Evolutionary conservation across 2,888 invertebrate species (phyloP).

Genomic region (Ganaspis brasiliensis): DNA sequence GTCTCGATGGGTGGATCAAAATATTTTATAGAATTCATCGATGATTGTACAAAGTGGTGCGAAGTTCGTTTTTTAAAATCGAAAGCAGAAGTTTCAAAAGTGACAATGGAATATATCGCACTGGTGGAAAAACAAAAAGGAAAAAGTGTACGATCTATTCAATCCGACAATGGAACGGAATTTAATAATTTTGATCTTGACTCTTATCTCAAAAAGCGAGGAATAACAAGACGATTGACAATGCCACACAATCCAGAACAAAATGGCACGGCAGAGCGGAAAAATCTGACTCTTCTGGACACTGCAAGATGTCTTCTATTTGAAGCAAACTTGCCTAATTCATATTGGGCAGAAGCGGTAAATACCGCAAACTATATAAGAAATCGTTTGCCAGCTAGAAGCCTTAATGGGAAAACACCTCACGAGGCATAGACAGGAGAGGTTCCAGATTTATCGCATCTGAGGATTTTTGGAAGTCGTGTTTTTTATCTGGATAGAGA

Average conservation of each 20-base stretch:
- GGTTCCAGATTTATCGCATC: constrained; percentile 15
- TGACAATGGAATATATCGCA: constrained; percentile 51
- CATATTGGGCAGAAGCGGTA: no score
- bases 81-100: constrained; percentile 53
- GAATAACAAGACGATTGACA: constrained; percentile 39
- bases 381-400: constrained; percentile 42
- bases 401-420: constrained; percentile 40
- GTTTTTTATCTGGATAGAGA: constrained; percentile 35
- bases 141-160: constrained; percentile 33
- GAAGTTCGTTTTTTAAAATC: constrained; percentile 59
- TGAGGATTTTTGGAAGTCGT: constrained; percentile 29
- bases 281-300: constrained; percentile 23
- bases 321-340: constrained; percentile 29
- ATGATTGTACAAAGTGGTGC: constrained; percentile 64
- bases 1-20: constrained; percentile 56
- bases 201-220: constrained; percentile 24
- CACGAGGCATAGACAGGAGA: constrained; percentile 43
- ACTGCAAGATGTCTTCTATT: constrained; percentile 36
- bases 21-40: constrained; percentile 66
- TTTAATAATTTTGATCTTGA: constrained; percentile 34
- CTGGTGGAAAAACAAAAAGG: constrained; percentile 53
- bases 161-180: constrained; percentile 44
- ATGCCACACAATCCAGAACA: constrained; percentile 37
- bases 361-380: constrained; percentile 44
- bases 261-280: constrained; percentile 36